These are phyloP conservation scores for Thamnophis elegans DNA, from an alignment of 2,797 vertebrate genomes.

Conservation along the genomic window DNA sequence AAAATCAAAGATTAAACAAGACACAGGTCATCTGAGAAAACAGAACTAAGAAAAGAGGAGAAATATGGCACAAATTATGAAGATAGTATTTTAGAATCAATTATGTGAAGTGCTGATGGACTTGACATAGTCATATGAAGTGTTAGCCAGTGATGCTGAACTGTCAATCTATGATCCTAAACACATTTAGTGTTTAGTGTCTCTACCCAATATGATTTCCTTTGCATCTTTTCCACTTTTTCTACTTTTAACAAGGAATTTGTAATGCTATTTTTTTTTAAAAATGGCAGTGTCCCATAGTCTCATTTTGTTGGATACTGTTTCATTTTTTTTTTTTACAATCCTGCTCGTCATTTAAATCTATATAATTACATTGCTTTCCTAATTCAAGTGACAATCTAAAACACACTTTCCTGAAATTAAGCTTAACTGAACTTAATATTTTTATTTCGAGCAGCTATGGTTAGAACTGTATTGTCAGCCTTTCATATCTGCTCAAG, in stretches of 20 bases:
- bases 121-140: not conserved
- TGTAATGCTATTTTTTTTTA: not conserved
- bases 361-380: not conserved
- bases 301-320: not conserved
- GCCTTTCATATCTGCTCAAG: not conserved
- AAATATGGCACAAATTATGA: not conserved
- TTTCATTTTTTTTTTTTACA: not conserved
- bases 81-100: not conserved
- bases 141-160: not conserved
- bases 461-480: not conserved
- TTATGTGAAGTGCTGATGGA: not conserved
- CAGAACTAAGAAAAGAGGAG: not conserved
- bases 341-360: not conserved
- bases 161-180: not conserved
- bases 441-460: not conserved
- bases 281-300: not conserved
- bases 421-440: not conserved
- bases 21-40: not conserved
- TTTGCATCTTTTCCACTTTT: not conserved
- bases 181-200: not conserved
- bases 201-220: not conserved
- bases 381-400: not conserved
- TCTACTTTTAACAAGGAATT: not conserved
- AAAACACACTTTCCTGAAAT: not conserved
- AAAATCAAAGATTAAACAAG: constrained; percentile 5